Evolutionary conservation across 35 echinoderm and acorn worm species (phyloP), one percentile per base, ranked within the genome.

Genomic region (Amphiura filiformis): DNA sequence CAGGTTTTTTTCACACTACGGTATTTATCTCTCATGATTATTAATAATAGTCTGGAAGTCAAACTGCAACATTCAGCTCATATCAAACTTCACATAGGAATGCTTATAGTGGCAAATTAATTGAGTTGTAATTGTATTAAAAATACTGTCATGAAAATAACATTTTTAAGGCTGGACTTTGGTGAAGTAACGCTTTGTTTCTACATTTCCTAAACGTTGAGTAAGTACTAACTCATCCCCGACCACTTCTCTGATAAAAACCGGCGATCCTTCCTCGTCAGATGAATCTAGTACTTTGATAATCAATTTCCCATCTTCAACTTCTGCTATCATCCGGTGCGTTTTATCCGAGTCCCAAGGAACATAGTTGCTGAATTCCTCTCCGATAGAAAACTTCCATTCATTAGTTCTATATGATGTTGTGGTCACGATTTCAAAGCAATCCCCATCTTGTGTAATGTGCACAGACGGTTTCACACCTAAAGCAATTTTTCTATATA

Each of bases 301-400:
- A 0, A 88, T 85, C 28, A 93, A 57, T 32, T 93, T 93, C 14
- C 65, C 40, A 18, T 64, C 86, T 15, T 93, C 80, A 85, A 78
- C 88, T 76, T 35, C 81, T 17, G 91, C 91, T 32, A 88, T 57
- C 86, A 93, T 87, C 23, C 34, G 79, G 17, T 65, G 22, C 31
- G 82, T 78, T 0, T 82, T 85, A 36, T 56, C 80, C n/a, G n/a
- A n/a, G 32, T 93, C 91, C 91, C 91, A 93, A 22, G 91, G 91
- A 35, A 93, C 34, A 57, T 82, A 32, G 20, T 32, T 88, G 31
- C 78, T 57, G 40, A 93, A 93, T 57, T 83, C 36, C 9, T 86
- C 75, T 1, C 76, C 91, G 37, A 93, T 32, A 37, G 39, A 32
- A 79, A 93, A 93, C 4, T 82, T 31, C 37, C 77, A 26, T 14